Base-by-base conservation (phyloP, 2,797 vertebrate genomes). In the Artibeus lituratus region DNA sequence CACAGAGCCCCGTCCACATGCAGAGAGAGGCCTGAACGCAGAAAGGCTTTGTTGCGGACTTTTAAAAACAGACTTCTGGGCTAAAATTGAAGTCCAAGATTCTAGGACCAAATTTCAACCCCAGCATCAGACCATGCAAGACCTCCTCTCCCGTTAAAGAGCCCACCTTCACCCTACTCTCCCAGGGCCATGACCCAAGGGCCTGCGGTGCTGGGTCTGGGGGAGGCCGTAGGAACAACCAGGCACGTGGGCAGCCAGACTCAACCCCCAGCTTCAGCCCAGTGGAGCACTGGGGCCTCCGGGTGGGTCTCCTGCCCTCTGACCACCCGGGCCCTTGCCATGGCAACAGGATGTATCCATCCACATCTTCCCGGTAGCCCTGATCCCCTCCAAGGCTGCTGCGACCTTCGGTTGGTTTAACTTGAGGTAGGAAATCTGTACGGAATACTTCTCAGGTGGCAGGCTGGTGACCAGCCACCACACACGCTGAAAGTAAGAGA, bases 361-460 rank as follows among this genome's bases (percentile, higher is more conserved):
- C 51, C 0, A 15, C 14, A 7, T 0, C 57, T 42, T 44, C 10
- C 42, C 5, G 16, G 35, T 1, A 35, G 29, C 5, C 19, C 81
- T 10, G 10, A 65, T 19, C n/a, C 10, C 26, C 72, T 11, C 72
- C 0, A 0, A 29, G 22, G 16, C 72, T 8, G 1, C 51, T 5
- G 12, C 22, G 15, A 67, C 26, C 5, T 5, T 16, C 18, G 7
- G 16, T 18, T 10, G 16, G 4, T 26, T 32, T 37, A 53, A 47
- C n/a, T 8, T 1, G 8, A 29, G 59, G 10, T 2, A 1, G 49
- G 78, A 70, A 35, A 84, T 29, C 2, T 77, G 12, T 22, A 47
- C 2, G 3, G 1, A 10, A 11, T 4, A 10, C 2, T 0, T 16
- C 1, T 0, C 4, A 22, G 12, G 35, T 2, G 32, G 26, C 37